Evolutionary conservation across 2,797 vertebrate genomes (phyloP), one percentile per base, ranked within the genome.

Genomic region (Allobates femoralis): DNA sequence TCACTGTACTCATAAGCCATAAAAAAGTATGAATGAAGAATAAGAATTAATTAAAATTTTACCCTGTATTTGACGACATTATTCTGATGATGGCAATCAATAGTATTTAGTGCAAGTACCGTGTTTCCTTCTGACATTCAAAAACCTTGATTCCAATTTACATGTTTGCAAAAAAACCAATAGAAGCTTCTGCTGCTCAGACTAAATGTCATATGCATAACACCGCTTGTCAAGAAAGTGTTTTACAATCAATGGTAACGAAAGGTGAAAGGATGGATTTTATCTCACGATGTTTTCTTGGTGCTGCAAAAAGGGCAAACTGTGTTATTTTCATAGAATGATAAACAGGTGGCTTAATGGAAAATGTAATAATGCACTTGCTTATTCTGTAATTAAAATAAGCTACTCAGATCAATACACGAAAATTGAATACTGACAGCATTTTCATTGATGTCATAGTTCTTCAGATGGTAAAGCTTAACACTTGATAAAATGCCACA

Each of bases 221-320:
- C 67, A 64, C n/a, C 55, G 56, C 51, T 87, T 87, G 76, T 87
- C 86, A 87, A 80, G 86, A 84, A 87, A 80, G 76, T 87, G 86
- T 87, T 87, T 84, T 84, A 87, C 86, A 87, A 87, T 87, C 81
- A 87, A 87, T 87, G 86, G 67, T 80, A 66, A 87, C 62, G 23
- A 87, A 87, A 87, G 86, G 86, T 87, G 86, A 87, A 87, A 87
- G 76, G 77, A 87, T 80, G 77, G 76, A 84, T 87, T 87, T 87
- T 87, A 80, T 84, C 81, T 87, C 41, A 62, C 21, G 14, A 55
- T 84, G 76, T 75, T 80, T 87, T 80, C 66, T 87, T 34, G 53
- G 41, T 10, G 71, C 37, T 75, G 53, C 55, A 75, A 87, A 87
- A 87, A 87, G 82, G 86, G 86, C 56, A 84, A 80, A 23, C 41